Conservation (phyloP, 2,797 vertebrate species). For the Pogoniulus pusillus region DNA sequence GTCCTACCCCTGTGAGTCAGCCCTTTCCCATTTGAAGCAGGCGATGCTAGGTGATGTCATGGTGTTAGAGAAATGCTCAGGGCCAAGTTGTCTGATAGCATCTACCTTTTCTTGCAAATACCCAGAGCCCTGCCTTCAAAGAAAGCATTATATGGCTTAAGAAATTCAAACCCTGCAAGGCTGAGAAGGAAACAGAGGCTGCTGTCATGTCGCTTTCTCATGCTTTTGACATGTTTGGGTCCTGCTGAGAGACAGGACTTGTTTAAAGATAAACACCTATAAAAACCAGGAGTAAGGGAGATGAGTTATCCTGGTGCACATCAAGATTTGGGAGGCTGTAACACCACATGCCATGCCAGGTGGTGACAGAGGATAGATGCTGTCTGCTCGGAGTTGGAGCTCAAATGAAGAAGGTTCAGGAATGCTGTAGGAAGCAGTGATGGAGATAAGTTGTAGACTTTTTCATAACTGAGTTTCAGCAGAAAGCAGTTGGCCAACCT, state of each 20-base stretch:
- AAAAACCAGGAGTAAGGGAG: neutral
- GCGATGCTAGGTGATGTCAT: slow-evolving; percentile 27
- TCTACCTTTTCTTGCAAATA: slow-evolving; percentile 42
- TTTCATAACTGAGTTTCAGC: neutral
- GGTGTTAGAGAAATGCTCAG: neutral
- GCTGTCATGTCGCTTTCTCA: neutral
- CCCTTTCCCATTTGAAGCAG: neutral
- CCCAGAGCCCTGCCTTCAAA: slow-evolving; percentile 22
- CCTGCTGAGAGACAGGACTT: neutral
- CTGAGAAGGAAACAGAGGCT: neutral
- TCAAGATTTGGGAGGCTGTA: neutral
- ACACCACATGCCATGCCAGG: neutral
- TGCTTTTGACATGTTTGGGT: neutral
- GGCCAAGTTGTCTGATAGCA: neutral
- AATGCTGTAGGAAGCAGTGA: neutral
- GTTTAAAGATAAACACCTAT: neutral
- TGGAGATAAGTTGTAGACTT: neutral
- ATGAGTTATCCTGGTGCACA: neutral
- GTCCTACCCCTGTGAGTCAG: slow-evolving; percentile 12
- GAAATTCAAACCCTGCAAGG: neutral
- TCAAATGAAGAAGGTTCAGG: neutral
- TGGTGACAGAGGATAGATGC: neutral
- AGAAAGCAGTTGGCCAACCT: neutral
- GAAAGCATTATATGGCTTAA: neutral
- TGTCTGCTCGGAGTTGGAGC: neutral